Evolutionary conservation across 2,113 vertebrate genomes (phyloP).

Genomic region (Peromyscus californicus): DNA sequence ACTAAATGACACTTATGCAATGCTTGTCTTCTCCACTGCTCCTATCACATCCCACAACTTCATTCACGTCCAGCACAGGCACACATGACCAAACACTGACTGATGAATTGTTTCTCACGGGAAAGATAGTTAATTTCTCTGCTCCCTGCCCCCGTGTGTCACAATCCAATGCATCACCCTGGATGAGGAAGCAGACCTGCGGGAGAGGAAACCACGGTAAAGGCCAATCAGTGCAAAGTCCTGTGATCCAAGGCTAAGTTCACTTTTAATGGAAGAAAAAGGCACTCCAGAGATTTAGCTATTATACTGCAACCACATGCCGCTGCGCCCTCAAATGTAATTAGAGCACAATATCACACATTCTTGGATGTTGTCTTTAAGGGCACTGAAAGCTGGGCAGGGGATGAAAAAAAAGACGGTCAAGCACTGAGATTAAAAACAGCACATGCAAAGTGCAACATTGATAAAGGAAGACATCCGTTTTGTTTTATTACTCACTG

Average conservation of each 20-base stretch:
- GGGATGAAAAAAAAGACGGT: constrained; percentile 2
- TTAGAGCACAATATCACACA: constrained; percentile 62
- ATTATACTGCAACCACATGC: constrained; percentile 62
- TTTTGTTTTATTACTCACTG: constrained; percentile 13
- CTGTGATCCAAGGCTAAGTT: constrained; percentile 70
- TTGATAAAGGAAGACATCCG: background rate
- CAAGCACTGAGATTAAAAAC: background rate
- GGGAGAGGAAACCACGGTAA: constrained; percentile 73
- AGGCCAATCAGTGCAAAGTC: constrained; percentile 67
- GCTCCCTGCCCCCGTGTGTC: constrained; percentile 42
- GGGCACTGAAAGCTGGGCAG: background rate
- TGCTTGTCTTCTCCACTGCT: background rate
- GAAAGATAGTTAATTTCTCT: constrained; percentile 77
- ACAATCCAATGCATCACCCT: constrained; percentile 71
- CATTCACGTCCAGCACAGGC: constrained; percentile 14
- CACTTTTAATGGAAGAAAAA: constrained; percentile 78
- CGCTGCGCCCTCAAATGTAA: constrained; percentile 63
- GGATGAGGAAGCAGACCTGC: constrained; percentile 69
- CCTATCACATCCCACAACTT: constrained; percentile 12
- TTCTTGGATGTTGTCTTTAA: constrained; percentile 27
- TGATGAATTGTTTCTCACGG: constrained; percentile 70
- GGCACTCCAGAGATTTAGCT: constrained; percentile 49
- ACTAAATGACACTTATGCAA: constrained; percentile 33
- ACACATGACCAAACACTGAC: constrained; percentile 50
- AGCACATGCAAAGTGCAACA: background rate